A percentile compares a stretch with the other conserved stretches of the same genome.
Evolutionary conservation across 2,797 vertebrate genomes (phyloP).

Genomic region (Anabacerthia variegaticeps): DNA sequence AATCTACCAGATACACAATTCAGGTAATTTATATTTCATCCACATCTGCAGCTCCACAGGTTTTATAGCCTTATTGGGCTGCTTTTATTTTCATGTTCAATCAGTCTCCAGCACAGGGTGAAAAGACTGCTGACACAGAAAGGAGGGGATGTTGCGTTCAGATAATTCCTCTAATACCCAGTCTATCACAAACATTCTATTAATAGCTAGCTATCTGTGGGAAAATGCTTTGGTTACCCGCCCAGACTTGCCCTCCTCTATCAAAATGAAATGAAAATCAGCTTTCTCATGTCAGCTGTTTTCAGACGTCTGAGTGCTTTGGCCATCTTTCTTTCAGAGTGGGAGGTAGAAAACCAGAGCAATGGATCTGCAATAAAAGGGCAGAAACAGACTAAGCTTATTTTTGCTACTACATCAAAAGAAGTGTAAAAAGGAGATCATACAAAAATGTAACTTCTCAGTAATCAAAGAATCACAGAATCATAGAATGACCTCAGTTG

Average conservation of each 20-base stretch:
- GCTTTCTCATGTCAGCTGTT: not conserved
- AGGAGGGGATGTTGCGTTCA: constrained; percentile 3
- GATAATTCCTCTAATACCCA: not conserved
- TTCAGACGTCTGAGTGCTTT: not conserved
- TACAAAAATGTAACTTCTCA: not conserved
- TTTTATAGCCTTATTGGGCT: constrained; percentile 17
- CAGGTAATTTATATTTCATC: not conserved
- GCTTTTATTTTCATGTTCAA: constrained; percentile 56
- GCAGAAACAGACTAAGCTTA: not conserved
- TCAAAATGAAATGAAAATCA: constrained; percentile 19
- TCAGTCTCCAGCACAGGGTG: constrained; percentile 38
- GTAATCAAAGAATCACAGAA: not conserved
- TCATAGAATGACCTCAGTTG: not conserved
- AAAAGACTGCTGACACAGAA: constrained; percentile 50
- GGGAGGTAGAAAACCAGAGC: not conserved
- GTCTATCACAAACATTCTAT: not conserved
- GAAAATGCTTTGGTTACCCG: not conserved
- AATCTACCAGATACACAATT: constrained; percentile 17
- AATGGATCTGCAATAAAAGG: not conserved
- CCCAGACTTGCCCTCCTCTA: not conserved
- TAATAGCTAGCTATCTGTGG: not conserved
- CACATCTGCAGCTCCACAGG: not conserved
- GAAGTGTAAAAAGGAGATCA: not conserved
- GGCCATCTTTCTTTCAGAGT: not conserved
- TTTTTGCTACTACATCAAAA: not conserved